Evolutionary conservation across 2,888 invertebrate genomes (phyloP).

Genomic region (Luffia ferchaultella): DNA sequence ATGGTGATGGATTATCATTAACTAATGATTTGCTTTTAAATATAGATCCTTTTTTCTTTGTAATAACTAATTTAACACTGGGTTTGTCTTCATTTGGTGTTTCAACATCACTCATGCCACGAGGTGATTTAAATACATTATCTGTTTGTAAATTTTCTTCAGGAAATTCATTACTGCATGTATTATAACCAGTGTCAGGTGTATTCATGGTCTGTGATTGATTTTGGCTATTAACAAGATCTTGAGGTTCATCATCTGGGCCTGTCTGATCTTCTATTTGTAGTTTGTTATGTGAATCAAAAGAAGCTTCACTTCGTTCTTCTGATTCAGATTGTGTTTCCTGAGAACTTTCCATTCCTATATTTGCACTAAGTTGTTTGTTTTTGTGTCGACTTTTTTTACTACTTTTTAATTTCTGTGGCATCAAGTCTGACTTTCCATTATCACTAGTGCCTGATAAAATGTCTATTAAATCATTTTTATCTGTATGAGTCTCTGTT

Average conservation of each 20-base stretch:
- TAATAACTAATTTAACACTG: slow-evolving; percentile 75
- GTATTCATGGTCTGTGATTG: slow-evolving; percentile 18
- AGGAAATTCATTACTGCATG: slow-evolving; percentile 18
- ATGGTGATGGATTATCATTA: slow-evolving; percentile 64
- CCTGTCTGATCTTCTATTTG: not conserved
- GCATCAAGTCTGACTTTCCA: slow-evolving; percentile 25
- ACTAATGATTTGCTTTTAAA: slow-evolving; percentile 84
- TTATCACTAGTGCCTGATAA: slow-evolving; percentile 34
- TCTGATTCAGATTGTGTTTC: slow-evolving; percentile 9
- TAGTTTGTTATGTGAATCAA: slow-evolving; percentile 12
- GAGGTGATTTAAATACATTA: slow-evolving; percentile 55
- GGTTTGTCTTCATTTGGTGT: slow-evolving; percentile 54
- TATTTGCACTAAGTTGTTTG: slow-evolving; percentile 38
- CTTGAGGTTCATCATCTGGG: slow-evolving; percentile 9
- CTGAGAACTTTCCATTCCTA: slow-evolving; percentile 14
- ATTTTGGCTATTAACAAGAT: slow-evolving; percentile 15
- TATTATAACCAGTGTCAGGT: slow-evolving; percentile 51
- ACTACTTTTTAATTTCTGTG: slow-evolving; percentile 28
- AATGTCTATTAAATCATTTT: slow-evolving; percentile 42
- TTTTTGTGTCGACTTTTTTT: slow-evolving; percentile 43
- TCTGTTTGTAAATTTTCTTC: slow-evolving; percentile 35
- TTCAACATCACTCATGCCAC: slow-evolving; percentile 37
- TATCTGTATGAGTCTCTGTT: slow-evolving; percentile 31
- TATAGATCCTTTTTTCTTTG: slow-evolving; percentile 88
- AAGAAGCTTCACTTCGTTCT: slow-evolving; percentile 15